Conservation (phyloP, 2,113 vertebrate species). For the Rana temporaria region DNA sequence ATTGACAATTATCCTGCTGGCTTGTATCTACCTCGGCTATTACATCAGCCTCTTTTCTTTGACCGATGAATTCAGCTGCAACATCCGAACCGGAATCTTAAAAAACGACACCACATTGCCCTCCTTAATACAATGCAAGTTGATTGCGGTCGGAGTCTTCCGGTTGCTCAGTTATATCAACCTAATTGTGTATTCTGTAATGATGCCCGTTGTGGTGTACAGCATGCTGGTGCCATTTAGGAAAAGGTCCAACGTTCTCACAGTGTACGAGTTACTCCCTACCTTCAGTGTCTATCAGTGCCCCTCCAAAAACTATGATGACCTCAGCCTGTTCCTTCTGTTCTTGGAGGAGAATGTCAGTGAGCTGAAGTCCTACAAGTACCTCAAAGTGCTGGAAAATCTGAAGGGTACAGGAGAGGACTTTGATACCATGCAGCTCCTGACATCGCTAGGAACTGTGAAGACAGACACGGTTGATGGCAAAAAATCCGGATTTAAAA, state of each 20-base stretch:
- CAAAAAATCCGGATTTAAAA: constrained; percentile 61
- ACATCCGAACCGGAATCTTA: constrained; percentile 84
- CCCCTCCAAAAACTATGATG: constrained; percentile 80
- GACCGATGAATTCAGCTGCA: constrained; percentile 90
- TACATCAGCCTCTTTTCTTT: constrained; percentile 88
- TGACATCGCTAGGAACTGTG: constrained; percentile 85
- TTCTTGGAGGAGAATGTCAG: constrained; percentile 94
- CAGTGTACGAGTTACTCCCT: constrained; percentile 88
- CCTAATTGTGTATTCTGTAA: constrained; percentile 80
- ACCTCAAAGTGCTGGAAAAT: constrained; percentile 91
- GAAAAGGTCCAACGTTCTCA: constrained; percentile 80
- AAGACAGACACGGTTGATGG: constrained; percentile 85
- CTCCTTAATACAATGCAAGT: constrained; percentile 86
- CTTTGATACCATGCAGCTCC: constrained; percentile 84
- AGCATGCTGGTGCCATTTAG: constrained; percentile 78
- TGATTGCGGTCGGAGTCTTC: constrained; percentile 91
- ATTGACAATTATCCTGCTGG: constrained; percentile 77
- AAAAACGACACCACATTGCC: constrained; percentile 82
- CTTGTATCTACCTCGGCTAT: constrained; percentile 86
- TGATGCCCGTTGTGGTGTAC: constrained; percentile 80
- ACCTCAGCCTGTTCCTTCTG: constrained; percentile 91
- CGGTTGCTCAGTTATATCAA: constrained; percentile 91
- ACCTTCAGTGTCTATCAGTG: constrained; percentile 83
- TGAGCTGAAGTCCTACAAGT: constrained; percentile 92
- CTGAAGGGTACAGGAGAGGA: constrained; percentile 79